phyloP scores from a whole-genome alignment of 1,140 invertebrate genomes.

The Nylanderia fulva region DNA sequence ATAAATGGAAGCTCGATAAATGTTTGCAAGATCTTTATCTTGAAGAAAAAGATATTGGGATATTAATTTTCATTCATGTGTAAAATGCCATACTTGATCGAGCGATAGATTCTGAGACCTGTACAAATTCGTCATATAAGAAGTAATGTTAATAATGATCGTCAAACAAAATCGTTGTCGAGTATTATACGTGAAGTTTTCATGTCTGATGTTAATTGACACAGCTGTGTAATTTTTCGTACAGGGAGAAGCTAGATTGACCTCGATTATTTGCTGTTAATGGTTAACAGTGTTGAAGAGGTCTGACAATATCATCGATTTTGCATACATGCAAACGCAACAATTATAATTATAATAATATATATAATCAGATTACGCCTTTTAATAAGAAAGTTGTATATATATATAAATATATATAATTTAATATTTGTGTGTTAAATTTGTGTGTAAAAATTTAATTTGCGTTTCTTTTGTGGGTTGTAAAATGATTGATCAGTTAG shows the following conservation, averaged over 20 bases:
- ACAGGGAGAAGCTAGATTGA: neutral
- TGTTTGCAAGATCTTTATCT: neutral
- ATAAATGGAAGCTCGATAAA: neutral
- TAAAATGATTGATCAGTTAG: neutral
- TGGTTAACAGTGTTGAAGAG: no score
- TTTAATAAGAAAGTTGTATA: neutral
- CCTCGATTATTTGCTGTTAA: slow-evolving; percentile 34
- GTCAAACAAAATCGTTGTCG: neutral
- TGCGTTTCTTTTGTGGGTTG: neutral
- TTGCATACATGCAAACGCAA: neutral
- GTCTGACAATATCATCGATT: neutral
- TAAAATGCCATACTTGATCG: neutral
- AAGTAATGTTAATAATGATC: neutral
- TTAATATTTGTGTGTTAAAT: no score
- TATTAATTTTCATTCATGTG: neutral
- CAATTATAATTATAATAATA: neutral
- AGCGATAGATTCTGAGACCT: neutral
- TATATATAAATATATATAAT: neutral
- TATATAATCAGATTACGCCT: neutral
- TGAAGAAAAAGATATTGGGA: neutral
- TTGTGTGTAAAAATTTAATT: neutral
- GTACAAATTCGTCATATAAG: neutral
- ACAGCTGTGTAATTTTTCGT: slow-evolving; percentile 22
- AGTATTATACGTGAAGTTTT: neutral
- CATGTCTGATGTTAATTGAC: slow-evolving; percentile 12